Percentiles rank a stretch among this genome's conserved stretches.
Evolutionary conservation across 2,113 vertebrate species (phyloP).

Genomic region (Atlantisia rogersi): DNA sequence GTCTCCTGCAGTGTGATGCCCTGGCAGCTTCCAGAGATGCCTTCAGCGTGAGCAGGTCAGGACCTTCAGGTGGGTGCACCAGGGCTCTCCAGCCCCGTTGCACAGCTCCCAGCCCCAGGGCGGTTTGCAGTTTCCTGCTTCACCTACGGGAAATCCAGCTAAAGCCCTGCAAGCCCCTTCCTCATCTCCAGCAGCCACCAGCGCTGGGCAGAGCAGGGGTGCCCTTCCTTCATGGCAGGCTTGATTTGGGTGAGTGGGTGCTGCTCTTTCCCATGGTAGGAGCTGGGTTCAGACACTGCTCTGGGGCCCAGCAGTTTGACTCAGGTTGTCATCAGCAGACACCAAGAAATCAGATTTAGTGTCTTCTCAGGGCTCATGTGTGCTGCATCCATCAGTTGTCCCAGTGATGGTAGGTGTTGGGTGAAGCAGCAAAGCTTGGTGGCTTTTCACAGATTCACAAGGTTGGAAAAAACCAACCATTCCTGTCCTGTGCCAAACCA

Average conservation of each 20-base stretch:
- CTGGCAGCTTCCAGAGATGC: neutral
- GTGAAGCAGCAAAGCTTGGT: neutral
- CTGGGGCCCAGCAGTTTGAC: neutral
- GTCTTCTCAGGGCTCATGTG: fast-evolving
- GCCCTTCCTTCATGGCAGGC: neutral
- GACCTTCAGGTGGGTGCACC: fast-evolving
- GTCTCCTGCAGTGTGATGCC: neutral
- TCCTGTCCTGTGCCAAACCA: no score
- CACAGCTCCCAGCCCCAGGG: neutral
- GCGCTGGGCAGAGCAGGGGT: neutral
- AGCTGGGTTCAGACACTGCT: neutral
- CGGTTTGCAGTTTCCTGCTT: neutral
- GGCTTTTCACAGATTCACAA: neutral
- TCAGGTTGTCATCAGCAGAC: neutral
- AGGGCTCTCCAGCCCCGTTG: fast-evolving
- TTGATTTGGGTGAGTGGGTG: neutral
- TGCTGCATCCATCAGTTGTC: neutral
- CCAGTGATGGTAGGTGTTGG: neutral
- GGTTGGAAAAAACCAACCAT: no score
- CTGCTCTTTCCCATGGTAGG: neutral
- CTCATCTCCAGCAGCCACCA: neutral
- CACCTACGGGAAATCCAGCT: no score
- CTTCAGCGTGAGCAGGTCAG: fast-evolving
- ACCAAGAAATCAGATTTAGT: neutral
- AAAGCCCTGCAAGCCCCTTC: neutral